Conservation (phyloP, 2,888 invertebrate species). For the Gibbula magus region DNA sequence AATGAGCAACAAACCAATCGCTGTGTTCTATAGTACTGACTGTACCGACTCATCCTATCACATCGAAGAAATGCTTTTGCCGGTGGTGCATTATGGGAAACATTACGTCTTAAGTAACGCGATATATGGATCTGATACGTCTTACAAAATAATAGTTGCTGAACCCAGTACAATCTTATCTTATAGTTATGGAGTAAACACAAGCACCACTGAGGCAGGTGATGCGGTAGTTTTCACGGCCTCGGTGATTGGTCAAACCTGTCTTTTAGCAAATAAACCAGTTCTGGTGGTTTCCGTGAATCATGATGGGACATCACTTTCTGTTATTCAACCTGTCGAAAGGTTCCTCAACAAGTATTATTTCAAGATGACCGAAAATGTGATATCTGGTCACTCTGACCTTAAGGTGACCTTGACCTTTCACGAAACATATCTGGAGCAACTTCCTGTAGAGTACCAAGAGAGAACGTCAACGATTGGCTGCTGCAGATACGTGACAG, state of each 20-base stretch:
- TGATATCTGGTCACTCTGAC: neutral
- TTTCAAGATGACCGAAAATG: neutral
- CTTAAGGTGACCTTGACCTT: neutral
- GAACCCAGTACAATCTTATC: neutral
- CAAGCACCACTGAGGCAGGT: neutral
- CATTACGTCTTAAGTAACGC: neutral
- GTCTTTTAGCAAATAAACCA: neutral
- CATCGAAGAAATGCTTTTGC: neutral
- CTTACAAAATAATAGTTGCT: neutral
- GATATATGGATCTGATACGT: neutral
- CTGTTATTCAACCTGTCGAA: neutral
- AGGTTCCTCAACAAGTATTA: neutral
- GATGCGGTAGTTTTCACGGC: neutral
- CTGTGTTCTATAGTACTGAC: neutral
- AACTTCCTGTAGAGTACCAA: neutral
- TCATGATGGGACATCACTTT: neutral
- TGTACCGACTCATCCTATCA: too few species aligned
- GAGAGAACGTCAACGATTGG: neutral
- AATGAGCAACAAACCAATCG: neutral
- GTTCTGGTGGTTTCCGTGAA: neutral
- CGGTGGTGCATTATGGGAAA: neutral
- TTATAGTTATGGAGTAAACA: neutral
- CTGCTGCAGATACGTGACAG: neutral
- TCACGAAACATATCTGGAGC: neutral
- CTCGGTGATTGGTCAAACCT: neutral